Base-by-base conservation (phyloP, 2,888 invertebrate genomes). In the Empis stercorea region DNA sequence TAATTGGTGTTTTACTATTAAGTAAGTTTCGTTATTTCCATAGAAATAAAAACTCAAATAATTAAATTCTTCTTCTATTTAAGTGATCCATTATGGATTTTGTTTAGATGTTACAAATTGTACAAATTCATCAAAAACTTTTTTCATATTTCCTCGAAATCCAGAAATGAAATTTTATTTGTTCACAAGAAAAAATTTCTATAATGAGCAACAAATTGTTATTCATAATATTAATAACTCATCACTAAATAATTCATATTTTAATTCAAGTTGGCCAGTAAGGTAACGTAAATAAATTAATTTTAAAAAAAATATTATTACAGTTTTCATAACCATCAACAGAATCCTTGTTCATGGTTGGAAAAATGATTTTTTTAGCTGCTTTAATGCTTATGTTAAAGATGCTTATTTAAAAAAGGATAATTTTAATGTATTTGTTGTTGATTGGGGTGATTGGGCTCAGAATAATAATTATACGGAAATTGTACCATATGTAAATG, bases 331-430 rank as follows among this genome's bases (percentile, higher is more conserved):
- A 36, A n/a, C n/a, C n/a, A 45, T 49, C 6, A 49, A 10, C 47
- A 57, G 59, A 27, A 53, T 64, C 32, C 56, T 64, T 39, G 55
- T 64, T 2, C 66, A 66, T 38, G 66, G 66, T n/a, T 66, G 64
- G 63, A 63, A 62, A 59, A 62, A 61, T 48, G 60, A 60, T 44
- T 58, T 58, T 15, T 58, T 57, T 2, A 61, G 64, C 2, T 59
- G 61, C 4, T 61, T 63, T 43, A 65, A 64, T 50, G 51, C 58
- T 11, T 61, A 59, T 14, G 53, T 65, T n/a, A 62, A 61, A 48
- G 56, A 62, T 34, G 63, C 63, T 9, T 64, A 64, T 16, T 49
- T 65, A 4, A 53, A 54, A 32, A 52, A 55, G 13, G 56, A 52
- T 1, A 54, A 59, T 47, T 65, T 54, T 42, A 65, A 65, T 50